phyloP scores from a whole-genome alignment of 2,113 vertebrate species.

The Alectura lathami region DNA sequence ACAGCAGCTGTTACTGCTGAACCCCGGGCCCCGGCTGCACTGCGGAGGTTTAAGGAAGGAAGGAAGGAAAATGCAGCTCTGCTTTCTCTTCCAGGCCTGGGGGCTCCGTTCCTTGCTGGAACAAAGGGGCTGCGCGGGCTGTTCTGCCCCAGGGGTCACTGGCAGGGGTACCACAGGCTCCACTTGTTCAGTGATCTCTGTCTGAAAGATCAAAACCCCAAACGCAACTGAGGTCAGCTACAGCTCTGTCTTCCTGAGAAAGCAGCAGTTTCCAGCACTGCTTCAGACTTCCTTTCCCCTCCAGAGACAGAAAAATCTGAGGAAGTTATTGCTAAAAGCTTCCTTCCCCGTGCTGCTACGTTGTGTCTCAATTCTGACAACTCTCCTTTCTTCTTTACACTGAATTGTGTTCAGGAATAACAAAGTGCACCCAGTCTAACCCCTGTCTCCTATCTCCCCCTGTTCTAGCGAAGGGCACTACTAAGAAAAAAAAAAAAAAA shows the following conservation, averaged over 20 bases:
- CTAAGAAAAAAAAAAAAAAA: background rate
- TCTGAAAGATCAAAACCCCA: background rate
- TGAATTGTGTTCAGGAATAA: background rate
- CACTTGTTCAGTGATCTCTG: background rate
- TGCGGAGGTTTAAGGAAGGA: background rate
- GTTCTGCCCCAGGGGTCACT: background rate
- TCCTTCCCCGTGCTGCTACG: background rate
- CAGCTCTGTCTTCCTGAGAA: background rate
- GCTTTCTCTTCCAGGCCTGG: background rate
- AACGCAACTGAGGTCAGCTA: background rate
- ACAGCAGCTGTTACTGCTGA: background rate
- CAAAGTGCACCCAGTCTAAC: background rate
- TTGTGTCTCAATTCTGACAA: background rate
- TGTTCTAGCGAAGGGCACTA: background rate
- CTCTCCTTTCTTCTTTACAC: background rate
- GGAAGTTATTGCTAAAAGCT: background rate
- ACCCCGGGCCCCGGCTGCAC: constrained; percentile 44
- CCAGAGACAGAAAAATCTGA: background rate
- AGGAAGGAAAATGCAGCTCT: background rate
- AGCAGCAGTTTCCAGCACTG: background rate
- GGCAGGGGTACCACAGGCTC: background rate
- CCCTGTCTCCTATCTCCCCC: background rate
- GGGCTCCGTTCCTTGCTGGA: too few species aligned
- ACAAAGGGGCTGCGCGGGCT: background rate
- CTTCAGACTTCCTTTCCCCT: background rate